Evolutionary conservation across 2,113 vertebrate genomes (phyloP).

Genomic region (Petromus typicus): DNA sequence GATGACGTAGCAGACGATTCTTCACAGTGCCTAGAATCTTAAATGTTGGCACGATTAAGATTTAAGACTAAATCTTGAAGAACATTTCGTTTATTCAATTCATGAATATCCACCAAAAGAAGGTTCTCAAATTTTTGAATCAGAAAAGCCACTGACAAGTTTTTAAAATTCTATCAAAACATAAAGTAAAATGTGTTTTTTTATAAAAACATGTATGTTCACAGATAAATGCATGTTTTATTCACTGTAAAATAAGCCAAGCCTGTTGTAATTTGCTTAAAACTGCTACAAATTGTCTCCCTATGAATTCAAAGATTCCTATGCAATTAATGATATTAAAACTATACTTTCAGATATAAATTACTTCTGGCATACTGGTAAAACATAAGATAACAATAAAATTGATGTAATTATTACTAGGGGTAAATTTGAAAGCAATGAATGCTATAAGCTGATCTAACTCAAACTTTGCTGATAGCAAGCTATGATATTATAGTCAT

Average conservation of each 20-base stretch:
- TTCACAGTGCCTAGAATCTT: slow-evolving; percentile 11
- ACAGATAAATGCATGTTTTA: background rate
- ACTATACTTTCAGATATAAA: background rate
- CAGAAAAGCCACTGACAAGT: background rate
- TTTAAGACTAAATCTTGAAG: background rate
- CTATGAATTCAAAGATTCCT: background rate
- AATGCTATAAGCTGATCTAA: background rate
- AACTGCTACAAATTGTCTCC: background rate
- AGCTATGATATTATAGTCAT: slow-evolving; percentile 35
- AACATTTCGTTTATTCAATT: background rate
- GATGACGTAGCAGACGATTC: background rate
- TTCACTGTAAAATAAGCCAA: slow-evolving; percentile 12
- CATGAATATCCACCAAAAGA: background rate
- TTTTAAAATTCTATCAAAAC: background rate
- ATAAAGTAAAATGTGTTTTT: slow-evolving; percentile 35
- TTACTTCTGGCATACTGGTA: background rate
- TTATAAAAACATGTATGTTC: background rate
- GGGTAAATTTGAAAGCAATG: background rate
- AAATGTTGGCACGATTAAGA: background rate
- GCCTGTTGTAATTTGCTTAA: background rate
- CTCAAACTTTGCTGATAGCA: slow-evolving; percentile 25
- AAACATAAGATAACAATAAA: slow-evolving; percentile 15
- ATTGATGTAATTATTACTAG: background rate
- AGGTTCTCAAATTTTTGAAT: background rate
- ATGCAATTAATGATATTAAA: slow-evolving; percentile 30